phyloP scores from a whole-genome alignment of 2,797 vertebrate genomes.

The Thamnophis elegans region DNA sequence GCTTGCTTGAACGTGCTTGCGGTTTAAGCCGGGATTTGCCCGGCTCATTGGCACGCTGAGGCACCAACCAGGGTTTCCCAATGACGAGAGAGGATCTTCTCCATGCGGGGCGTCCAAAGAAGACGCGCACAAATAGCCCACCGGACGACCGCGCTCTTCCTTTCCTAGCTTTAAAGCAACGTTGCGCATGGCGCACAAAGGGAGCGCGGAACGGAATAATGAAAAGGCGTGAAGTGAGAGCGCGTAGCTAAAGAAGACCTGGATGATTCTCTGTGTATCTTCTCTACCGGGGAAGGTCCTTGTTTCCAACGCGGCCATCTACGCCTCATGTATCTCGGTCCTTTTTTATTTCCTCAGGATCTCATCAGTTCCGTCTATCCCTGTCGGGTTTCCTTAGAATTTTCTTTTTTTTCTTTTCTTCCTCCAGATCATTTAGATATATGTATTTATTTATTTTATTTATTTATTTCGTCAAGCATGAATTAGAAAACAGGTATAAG shows the following conservation, averaged over 20 bases:
- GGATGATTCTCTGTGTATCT: neutral
- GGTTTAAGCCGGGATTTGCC: neutral
- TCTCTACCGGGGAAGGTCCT: neutral
- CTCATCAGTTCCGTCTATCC: neutral
- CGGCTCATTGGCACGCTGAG: neutral
- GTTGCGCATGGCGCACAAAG: neutral
- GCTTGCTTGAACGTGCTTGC: neutral
- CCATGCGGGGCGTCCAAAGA: neutral
- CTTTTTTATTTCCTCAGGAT: neutral
- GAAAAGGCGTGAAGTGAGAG: neutral
- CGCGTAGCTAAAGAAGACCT: neutral
- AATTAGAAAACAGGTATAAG: no score
- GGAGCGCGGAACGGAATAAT: neutral
- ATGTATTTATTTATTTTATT: no score
- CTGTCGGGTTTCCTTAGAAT: neutral
- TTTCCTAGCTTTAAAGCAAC: neutral
- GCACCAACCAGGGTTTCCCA: neutral
- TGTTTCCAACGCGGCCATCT: neutral
- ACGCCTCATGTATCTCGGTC: neutral
- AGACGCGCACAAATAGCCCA: neutral
- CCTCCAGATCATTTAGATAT: neutral
- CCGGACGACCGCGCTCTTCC: neutral
- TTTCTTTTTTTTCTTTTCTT: neutral
- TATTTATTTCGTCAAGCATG: no score
- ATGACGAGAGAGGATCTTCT: neutral